These are phyloP conservation scores for Phalacrocorax carbo DNA, from an alignment of 2,113 vertebrate genomes.

Conservation along the genomic window DNA sequence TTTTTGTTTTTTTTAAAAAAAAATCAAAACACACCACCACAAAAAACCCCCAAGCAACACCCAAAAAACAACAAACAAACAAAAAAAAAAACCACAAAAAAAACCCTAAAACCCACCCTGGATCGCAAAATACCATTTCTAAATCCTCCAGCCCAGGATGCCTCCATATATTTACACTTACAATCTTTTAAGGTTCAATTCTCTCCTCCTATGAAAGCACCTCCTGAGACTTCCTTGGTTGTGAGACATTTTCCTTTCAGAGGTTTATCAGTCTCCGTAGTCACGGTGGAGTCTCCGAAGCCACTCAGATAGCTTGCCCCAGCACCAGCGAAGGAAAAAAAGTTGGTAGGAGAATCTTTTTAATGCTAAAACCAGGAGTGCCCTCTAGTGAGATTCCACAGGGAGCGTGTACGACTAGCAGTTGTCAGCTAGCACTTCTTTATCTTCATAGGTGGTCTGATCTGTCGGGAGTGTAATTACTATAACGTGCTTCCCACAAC, in stretches of 20 bases:
- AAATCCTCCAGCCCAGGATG: background rate
- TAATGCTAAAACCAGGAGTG: constrained; percentile 2
- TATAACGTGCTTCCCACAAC: background rate
- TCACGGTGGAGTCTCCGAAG: background rate
- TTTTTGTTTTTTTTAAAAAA: background rate
- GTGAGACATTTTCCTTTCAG: background rate
- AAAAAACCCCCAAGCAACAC: too few relatives aligned
- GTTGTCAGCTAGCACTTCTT: background rate
- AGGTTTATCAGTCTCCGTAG: background rate
- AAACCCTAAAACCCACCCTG: too few relatives aligned
- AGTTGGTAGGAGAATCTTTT: background rate
- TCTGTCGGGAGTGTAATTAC: background rate
- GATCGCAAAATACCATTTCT: background rate
- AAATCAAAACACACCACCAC: too few relatives aligned
- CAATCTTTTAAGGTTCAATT: background rate
- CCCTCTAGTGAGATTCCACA: constrained; percentile 17
- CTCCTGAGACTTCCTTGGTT: background rate
- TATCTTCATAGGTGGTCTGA: background rate
- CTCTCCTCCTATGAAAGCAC: background rate
- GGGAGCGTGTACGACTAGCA: background rate
- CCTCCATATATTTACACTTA: background rate
- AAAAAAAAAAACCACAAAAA: too few relatives aligned
- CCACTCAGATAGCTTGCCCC: background rate
- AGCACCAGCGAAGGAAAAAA: background rate
- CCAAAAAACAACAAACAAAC: too few relatives aligned